Base-by-base conservation (phyloP, 2,888 invertebrate species). In the Athalia circularis region DNA sequence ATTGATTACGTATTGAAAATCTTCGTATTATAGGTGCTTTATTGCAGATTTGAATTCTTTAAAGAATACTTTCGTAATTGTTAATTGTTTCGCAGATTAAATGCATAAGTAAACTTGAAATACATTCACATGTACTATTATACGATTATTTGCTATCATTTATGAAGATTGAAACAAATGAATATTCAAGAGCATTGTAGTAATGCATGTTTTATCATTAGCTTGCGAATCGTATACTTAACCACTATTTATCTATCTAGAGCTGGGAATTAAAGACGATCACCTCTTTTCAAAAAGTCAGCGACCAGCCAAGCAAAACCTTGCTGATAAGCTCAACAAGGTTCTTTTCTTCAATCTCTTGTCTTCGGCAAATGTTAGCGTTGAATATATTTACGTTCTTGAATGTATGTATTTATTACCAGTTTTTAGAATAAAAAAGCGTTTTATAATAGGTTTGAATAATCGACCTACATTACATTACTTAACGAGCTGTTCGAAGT, bases 341-440 rank as follows among this genome's bases (percentile, higher is more conserved):
- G 68, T 47, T 29, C 29, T 29, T 59, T 72, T 59, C 9, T 47
- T 29, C 57, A 72, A 72, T 59, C 45, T 72, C 29, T 5, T 68
- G 11, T 72, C n/a, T 8, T 45, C 11, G 5, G 72, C n/a, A 7
- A 13, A 45, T 13, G 6, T 13, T n/a, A 47, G 52, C 72, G 59
- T 47, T 72, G 45, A 59, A 59, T 47, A 59, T 45, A 5, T n/a
- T 13, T 72, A 47, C 72, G 47, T 57, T 59, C 8, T 47, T 59
- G 15, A 72, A 57, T 72, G 47, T 59, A 72, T 59, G 72, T 59
- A 59, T 72, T 48, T 47, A 72, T 72, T 72, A 59, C 57, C 72
- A n/a, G 47, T 72, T 72, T 57, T 5, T 5, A 59, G 72, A 57
- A 59, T 59, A 45, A 72, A 0, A 13, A 59, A 45, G 59, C 13